Percentiles rank a stretch among this genome's conserved stretches.
These are phyloP conservation scores for Cairina moschata DNA, from an alignment of 2,113 vertebrate genomes.

Conservation along the genomic window DNA sequence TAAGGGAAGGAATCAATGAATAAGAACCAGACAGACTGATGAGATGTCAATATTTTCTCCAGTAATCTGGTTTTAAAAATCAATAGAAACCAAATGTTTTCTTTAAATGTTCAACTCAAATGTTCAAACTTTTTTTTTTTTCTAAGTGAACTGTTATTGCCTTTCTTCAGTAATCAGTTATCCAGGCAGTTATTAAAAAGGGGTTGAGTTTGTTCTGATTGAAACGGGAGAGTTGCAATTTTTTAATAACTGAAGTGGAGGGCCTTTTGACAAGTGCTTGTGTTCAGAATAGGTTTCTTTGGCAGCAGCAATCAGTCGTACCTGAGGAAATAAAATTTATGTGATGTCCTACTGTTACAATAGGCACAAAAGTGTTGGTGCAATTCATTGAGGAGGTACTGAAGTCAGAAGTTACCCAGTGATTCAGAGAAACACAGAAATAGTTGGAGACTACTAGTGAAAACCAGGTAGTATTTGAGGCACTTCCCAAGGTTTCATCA, in stretches of 20 bases:
- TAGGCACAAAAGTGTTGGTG: background rate
- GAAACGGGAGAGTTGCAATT: background rate
- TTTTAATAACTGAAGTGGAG: background rate
- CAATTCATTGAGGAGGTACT: background rate
- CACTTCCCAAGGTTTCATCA: background rate
- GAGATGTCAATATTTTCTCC: constrained; percentile 31
- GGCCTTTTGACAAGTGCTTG: background rate
- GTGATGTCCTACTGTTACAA: background rate
- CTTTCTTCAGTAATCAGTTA: background rate
- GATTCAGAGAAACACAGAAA: background rate
- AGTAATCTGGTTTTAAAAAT: constrained; percentile 54
- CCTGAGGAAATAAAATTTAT: background rate
- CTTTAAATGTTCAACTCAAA: background rate
- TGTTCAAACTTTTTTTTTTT: background rate
- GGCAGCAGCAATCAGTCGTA: background rate
- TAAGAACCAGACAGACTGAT: constrained; percentile 7
- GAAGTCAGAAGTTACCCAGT: fast-evolving
- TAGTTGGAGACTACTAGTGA: background rate
- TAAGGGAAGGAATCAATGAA: constrained; percentile 18
- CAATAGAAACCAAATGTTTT: background rate
- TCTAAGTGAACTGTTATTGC: background rate
- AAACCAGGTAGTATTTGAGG: background rate
- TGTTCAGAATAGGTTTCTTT: background rate
- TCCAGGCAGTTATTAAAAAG: background rate
- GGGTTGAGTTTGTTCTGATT: background rate